These are phyloP conservation scores for Acrocyrtus sp. DNA, from an alignment of 2,888 invertebrate species.

Conservation along the genomic window DNA sequence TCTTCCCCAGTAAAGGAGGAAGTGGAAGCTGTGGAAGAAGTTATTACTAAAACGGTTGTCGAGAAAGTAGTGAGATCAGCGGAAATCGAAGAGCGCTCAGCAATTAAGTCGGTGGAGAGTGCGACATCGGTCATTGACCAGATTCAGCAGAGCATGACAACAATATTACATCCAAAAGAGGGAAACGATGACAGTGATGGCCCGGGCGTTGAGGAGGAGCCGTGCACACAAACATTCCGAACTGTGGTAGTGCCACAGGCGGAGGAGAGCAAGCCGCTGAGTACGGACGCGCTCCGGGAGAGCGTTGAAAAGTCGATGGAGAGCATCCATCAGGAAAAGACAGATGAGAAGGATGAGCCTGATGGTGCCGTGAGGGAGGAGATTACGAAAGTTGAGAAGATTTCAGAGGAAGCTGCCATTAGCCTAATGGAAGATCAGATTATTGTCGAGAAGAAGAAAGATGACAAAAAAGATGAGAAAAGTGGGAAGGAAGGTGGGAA, in stretches of 20 bases:
- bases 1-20: constrained; percentile 40
- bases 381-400: constrained; percentile 22
- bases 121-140: constrained; percentile 27
- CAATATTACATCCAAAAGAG: constrained; percentile 10
- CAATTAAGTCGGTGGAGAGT: neutral
- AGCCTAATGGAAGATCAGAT: constrained; percentile 25
- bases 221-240: constrained; percentile 41
- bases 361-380: neutral
- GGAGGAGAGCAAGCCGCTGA: constrained; percentile 30
- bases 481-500: constrained; percentile 15
- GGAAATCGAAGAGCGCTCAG: neutral
- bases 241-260: constrained; percentile 1
- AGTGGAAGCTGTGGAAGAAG: constrained; percentile 19
- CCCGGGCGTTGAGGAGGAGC: constrained; percentile 45
- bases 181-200: constrained; percentile 24
- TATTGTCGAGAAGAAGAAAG: constrained; percentile 33
- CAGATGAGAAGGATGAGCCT: neutral
- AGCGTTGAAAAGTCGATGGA: constrained; percentile 45
- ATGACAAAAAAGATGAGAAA: constrained; percentile 15
- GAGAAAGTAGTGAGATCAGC: constrained; percentile 11
- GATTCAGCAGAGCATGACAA: constrained; percentile 42
- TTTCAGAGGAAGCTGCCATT: constrained; percentile 23
- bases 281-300: constrained; percentile 27
- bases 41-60: neutral
- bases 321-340: constrained; percentile 22